Base-by-base conservation (phyloP, 2,888 invertebrate genomes). In the Chloromyia formosa region DNA sequence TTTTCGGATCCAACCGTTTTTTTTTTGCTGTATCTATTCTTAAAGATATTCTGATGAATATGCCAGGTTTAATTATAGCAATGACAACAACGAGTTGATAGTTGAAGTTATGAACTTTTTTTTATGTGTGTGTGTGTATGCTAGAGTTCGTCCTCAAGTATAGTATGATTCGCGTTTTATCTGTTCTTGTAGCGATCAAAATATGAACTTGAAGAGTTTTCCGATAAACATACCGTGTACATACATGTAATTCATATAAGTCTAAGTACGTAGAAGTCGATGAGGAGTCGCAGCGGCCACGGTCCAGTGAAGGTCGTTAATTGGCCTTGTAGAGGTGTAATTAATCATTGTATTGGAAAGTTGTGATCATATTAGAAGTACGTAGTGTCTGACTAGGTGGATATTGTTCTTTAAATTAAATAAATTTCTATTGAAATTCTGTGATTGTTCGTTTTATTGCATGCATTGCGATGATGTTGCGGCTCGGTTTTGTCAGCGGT, bases 61-160 rank as follows among this genome's bases (percentile, higher is more conserved):
- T 18, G 62, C 40, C 12, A 23, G 9, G 40, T 35, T 40, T 64
- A 64, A 64, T 64, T 40, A 64, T 64, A 64, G 62, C n/a, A 35
- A 40, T 64, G 62, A 64, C 62, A 64, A n/a, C 62, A 18, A 42
- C 35, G n/a, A 18, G 16, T 64, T 20, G 35, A 7, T 35, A 27
- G 14, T 16, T 23, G 62, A 40, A 35, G 35, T 35, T 10, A n/a
- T 18, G 0, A 35, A n/a, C 27, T 3, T 61, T 23, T 61, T 23
- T 61, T 61, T 27, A 20, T 16, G 53, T 0, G 58, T 16, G 53
- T 0, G 16, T 53, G 10, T 12, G 4, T 53, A 16, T 16, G 53
- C 53, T 16, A 16, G 27, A 35, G 27, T 7, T 35, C 27, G 27
- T 35, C 27, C 27, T 35, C 27, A 4, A 2, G n/a, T 35, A 2